phyloP scores from a whole-genome alignment of 1,140 invertebrate genomes.

The Meloidogyne floridensis region DNA sequence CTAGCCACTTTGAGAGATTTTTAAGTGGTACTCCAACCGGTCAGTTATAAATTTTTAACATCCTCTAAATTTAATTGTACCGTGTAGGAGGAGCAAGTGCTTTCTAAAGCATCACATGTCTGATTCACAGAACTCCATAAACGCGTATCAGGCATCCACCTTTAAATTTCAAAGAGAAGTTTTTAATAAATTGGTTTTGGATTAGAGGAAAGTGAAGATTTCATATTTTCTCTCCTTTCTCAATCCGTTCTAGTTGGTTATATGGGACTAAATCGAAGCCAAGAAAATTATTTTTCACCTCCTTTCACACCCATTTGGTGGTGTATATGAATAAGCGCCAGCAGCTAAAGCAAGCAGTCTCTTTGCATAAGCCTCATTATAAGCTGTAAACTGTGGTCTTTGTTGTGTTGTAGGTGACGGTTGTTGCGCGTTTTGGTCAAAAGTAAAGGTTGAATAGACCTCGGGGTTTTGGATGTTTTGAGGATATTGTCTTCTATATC shows the following conservation, averaged over 20 bases:
- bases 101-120: slow-evolving; percentile 22
- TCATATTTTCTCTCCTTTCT: too few relatives aligned
- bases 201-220: too few relatives aligned
- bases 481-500: slow-evolving; percentile 4
- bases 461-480: background rate
- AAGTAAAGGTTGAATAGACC: background rate
- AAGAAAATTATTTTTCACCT: slow-evolving; percentile 22
- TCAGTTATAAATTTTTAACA: too few relatives aligned
- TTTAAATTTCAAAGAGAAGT: background rate
- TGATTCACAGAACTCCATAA: slow-evolving; percentile 18
- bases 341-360: slow-evolving; percentile 41
- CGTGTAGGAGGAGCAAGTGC: slow-evolving; percentile 22
- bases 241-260: too few relatives aligned
- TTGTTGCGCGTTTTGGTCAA: background rate
- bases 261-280: too few relatives aligned
- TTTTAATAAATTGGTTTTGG: background rate
- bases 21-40: too few relatives aligned
- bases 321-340: slow-evolving; percentile 39
- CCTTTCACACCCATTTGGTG: slow-evolving; percentile 44
- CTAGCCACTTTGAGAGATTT: too few relatives aligned
- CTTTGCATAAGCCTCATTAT: slow-evolving; percentile 45
- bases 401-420: background rate
- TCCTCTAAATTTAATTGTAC: background rate
- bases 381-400: slow-evolving; percentile 35
- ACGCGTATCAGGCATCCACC: slow-evolving; percentile 8